Percentiles rank a stretch among this genome's conserved stretches.
Evolutionary conservation across 2,888 invertebrate species (phyloP).

Genomic region (Polia nebulosa): DNA sequence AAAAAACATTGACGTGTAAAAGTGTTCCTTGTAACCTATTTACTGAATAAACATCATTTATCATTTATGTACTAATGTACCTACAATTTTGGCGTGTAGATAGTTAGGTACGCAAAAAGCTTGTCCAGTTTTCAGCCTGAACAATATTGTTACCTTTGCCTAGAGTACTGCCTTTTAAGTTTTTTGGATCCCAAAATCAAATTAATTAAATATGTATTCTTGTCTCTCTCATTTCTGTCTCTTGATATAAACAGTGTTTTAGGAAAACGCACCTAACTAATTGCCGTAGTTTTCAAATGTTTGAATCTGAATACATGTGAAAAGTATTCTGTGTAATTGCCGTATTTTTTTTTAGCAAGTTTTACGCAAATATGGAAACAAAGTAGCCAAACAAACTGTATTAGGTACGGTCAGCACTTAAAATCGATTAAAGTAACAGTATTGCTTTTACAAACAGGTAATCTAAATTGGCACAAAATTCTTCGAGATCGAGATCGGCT

Average conservation of each 20-base stretch:
- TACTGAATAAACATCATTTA: too few species aligned
- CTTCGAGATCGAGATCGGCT: not conserved
- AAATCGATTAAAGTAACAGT: constrained; percentile 9
- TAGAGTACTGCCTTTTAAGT: not conserved
- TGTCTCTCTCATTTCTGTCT: too few species aligned
- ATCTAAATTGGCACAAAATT: constrained; percentile 16
- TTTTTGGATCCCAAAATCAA: not conserved
- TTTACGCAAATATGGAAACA: not conserved
- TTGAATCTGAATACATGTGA: too few species aligned
- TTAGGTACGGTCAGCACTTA: constrained; percentile 1
- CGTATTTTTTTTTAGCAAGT: too few species aligned
- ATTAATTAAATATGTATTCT: constrained; percentile 11
- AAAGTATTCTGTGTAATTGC: too few species aligned
- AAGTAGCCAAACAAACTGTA: not conserved
- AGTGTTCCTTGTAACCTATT: too few species aligned
- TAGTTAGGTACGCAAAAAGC: not conserved
- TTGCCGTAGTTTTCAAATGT: too few species aligned
- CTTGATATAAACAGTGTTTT: not conserved
- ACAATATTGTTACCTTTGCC: not conserved
- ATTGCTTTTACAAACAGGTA: constrained; percentile 10
- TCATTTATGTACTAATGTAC: not conserved
- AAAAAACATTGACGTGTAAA: too few species aligned
- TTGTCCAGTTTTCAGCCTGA: not conserved
- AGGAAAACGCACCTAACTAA: not conserved
- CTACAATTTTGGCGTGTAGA: not conserved